Evolutionary conservation across 2,888 invertebrate genomes (phyloP).

Genomic region (Drosophila flavopinicola): DNA sequence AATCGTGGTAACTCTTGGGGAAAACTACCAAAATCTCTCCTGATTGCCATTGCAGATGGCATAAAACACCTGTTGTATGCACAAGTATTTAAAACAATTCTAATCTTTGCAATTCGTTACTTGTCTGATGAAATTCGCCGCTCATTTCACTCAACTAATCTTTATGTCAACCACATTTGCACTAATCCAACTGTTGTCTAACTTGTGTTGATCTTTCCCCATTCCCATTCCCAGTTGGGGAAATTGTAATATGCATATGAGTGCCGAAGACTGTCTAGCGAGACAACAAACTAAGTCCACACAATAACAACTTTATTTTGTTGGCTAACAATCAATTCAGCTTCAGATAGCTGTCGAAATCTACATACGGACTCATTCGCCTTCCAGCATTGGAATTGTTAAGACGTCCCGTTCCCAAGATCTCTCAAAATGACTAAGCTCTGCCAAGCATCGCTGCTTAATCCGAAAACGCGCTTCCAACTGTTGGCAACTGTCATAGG

Average conservation of each 20-base stretch:
- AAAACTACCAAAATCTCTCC: too few relatives aligned
- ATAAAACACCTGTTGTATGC: not conserved
- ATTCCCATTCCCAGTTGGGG: too few relatives aligned
- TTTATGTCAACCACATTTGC: constrained; percentile 8
- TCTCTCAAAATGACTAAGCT: too few relatives aligned
- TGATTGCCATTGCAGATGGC: not conserved
- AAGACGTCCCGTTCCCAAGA: constrained; percentile 5
- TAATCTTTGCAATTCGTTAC: not conserved
- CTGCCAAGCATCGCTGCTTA: too few relatives aligned
- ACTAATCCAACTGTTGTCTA: constrained; percentile 8
- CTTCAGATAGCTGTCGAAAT: not conserved
- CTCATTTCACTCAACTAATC: constrained; percentile 3
- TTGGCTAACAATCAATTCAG: constrained; percentile 1
- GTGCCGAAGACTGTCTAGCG: too few relatives aligned
- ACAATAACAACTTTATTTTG: constrained; percentile 7
- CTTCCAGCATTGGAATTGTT: not conserved
- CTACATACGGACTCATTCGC: constrained; percentile 13
- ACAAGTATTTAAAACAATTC: not conserved
- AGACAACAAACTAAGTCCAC: not conserved
- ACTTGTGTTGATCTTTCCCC: not conserved
- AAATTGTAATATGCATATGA: too few relatives aligned
- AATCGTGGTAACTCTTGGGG: too few relatives aligned
- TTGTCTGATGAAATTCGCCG: not conserved
- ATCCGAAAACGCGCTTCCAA: constrained; percentile 57
- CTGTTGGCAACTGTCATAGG: constrained; percentile 72